Conservation (phyloP, 2,888 invertebrate species). For the Acanthosepion esculentum region DNA sequence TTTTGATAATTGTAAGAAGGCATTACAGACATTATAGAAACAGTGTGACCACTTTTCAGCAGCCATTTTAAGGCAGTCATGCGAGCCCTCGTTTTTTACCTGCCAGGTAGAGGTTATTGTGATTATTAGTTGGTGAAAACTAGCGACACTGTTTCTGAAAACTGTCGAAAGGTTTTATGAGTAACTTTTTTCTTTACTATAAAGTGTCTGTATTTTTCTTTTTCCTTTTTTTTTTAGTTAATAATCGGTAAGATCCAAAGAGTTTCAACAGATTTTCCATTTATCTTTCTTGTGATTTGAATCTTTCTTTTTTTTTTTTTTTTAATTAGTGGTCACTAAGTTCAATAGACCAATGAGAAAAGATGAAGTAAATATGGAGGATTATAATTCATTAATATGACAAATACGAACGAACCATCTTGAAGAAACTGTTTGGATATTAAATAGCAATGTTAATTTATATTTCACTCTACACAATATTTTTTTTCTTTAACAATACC, state of each 20-base stretch:
- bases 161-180: background rate
- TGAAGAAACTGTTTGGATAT: background rate
- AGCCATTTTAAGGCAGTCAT: background rate
- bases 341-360: background rate
- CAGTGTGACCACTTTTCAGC: constrained; percentile 15
- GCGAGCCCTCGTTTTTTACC: background rate
- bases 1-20: background rate
- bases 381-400: background rate
- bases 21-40: constrained; percentile 18
- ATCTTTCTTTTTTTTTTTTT: background rate
- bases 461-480: background rate
- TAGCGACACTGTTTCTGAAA: background rate
- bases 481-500: background rate
- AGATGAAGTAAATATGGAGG: background rate
- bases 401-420: background rate
- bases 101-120: background rate
- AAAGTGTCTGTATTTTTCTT: background rate
- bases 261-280: background rate
- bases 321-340: background rate
- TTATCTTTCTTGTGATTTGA: background rate
- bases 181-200: no score
- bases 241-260: background rate
- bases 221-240: background rate
- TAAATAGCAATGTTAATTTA: background rate
- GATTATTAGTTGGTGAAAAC: background rate